These are phyloP conservation scores for Aldrovandia affinis DNA, from an alignment of 2,797 vertebrate species.

Conservation along the genomic window DNA sequence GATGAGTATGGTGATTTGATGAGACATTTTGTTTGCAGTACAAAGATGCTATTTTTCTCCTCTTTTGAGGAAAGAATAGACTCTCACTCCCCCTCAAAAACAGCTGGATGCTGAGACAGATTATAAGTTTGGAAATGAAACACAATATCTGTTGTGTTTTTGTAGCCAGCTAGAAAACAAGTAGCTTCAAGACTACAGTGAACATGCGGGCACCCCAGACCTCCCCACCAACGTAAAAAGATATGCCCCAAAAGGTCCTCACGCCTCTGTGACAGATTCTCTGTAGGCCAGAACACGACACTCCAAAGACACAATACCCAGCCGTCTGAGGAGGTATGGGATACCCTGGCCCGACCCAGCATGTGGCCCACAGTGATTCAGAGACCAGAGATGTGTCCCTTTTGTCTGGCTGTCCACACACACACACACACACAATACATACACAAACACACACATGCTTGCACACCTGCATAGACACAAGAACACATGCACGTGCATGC, in stretches of 20 bases:
- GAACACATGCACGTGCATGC: background rate
- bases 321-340: slow-evolving; percentile 14
- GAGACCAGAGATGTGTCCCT: background rate
- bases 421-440: background rate
- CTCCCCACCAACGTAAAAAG: background rate
- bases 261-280: background rate
- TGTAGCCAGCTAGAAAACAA: background rate
- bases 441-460: background rate
- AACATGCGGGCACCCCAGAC: background rate
- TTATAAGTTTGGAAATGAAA: background rate
- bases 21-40: slow-evolving; percentile 26
- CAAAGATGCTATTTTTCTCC: background rate
- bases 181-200: background rate
- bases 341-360: background rate
- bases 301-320: slow-evolving; percentile 8
- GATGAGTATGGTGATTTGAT: slow-evolving; percentile 22
- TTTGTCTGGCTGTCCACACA: background rate
- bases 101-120: background rate
- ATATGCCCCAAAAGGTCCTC: background rate
- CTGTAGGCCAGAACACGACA: slow-evolving; percentile 9
- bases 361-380: background rate
- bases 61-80: background rate
- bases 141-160: background rate
- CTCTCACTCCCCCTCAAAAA: background rate
- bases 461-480: background rate